phyloP scores from a whole-genome alignment of 2,797 vertebrate species.

The Glyptemys insculpta region DNA sequence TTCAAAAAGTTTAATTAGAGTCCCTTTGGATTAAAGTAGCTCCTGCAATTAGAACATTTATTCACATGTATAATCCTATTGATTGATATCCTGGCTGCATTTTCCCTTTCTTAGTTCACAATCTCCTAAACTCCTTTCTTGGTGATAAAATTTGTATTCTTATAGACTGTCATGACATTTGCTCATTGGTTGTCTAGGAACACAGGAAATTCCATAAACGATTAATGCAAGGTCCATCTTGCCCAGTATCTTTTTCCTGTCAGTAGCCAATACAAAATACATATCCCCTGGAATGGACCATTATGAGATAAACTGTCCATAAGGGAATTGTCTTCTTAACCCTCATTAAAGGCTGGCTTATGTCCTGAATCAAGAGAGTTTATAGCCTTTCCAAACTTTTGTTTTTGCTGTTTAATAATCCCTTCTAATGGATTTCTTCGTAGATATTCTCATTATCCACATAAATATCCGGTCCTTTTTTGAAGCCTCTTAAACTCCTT shows the following conservation, averaged over 20 bases:
- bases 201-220: neutral
- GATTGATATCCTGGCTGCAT: neutral
- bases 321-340: rapidly evolving
- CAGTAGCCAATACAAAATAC: neutral
- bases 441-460: neutral
- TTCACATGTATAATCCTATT: neutral
- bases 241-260: neutral
- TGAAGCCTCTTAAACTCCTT: neutral
- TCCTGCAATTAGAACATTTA: neutral
- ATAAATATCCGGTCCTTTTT: neutral
- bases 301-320: neutral
- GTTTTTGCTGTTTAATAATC: neutral
- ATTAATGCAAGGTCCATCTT: neutral
- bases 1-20: too few relatives aligned
- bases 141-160: neutral
- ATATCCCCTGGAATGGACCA: neutral
- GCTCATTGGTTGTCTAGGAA: neutral
- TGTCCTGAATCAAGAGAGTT: neutral
- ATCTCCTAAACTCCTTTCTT: neutral
- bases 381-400: neutral
- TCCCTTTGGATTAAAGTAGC: too few relatives aligned
- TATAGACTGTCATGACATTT: neutral
- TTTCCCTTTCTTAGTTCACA: neutral
- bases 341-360: neutral
- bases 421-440: neutral